Evolutionary conservation across 2,888 invertebrate species (phyloP), one percentile per base, ranked within the genome.

Genomic region (Rhagium mordax): DNA sequence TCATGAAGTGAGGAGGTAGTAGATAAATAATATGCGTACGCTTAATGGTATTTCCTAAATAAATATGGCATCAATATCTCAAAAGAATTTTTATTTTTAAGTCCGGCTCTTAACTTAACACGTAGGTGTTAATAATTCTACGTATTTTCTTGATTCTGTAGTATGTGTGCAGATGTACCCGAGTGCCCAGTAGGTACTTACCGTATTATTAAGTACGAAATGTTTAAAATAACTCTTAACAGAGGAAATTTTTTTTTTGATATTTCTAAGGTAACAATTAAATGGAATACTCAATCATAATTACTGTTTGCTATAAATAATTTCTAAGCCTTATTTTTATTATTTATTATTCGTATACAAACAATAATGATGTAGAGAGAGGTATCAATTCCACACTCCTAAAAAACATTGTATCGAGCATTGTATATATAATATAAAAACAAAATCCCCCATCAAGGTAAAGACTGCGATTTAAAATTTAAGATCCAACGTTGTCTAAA

Each of bases 81-180:
- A 24, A 4, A 3, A 24, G 24, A 24, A 4, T 24, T 24, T 24
- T 24, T 24, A 41, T 41, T 3, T 1, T n/a, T 16, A 6, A 59
- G 59, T 16, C 7, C 59, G 33, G n/a, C 33, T 10, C 59, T n/a
- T 59, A 33, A 15, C 29, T 33, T 13, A 29, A 29, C 16, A 27
- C 2, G 7, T 27, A 59, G 29, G 27, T 29, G 59, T 59, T 59
- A 59, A 33, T 13, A 29, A 27, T 33, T 29, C 29, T 16, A 29
- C 4, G 27, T 27, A 59, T 59, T 27, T 59, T 8, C 59, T 7
- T 16, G 59, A 27, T 29, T 59, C 10, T 59, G n/a, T n/a, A n/a
- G n/a, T n/a, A n/a, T n/a, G 33, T 59, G 16, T 27, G 33, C 59
- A 59, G 59, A 59, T 29, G 59, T 59, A 29, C 59, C 13, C 8